Evolutionary conservation across 2,797 vertebrate genomes (phyloP).

Genomic region (Lophotriccus pileatus): DNA sequence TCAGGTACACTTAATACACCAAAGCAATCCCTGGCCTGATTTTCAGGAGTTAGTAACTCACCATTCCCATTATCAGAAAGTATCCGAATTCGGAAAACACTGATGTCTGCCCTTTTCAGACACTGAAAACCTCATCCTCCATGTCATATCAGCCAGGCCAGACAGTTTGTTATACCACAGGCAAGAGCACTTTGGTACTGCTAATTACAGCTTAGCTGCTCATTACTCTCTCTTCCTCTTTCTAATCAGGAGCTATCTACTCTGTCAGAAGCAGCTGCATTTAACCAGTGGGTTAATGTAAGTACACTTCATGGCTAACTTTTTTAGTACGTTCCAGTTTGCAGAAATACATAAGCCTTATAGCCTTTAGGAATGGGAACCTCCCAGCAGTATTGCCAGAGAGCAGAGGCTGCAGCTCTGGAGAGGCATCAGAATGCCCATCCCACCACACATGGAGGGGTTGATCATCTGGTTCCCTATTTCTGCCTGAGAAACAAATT

Average conservation of each 20-base stretch:
- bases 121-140: background rate
- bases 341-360: background rate
- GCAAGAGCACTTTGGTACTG: background rate
- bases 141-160: background rate
- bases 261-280: constrained; percentile 78
- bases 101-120: background rate
- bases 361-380: background rate
- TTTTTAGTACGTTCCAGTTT: background rate
- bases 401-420: background rate
- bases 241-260: constrained; percentile 80
- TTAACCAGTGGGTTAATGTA: constrained; percentile 85
- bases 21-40: background rate
- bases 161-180: background rate
- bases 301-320: constrained; percentile 63
- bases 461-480: background rate
- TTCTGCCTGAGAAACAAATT: background rate
- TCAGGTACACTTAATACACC: background rate
- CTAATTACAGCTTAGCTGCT: background rate
- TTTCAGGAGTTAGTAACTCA: background rate
- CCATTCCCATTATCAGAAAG: background rate
- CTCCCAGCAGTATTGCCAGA: background rate
- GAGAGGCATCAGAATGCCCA: background rate
- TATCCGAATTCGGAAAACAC: background rate
- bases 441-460: background rate
- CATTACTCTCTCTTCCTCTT: background rate